Percentiles rank a stretch among this genome's conserved stretches.
These are phyloP conservation scores for Celastrina argiolus DNA, from an alignment of 2,888 invertebrate species.

Conservation along the genomic window DNA sequence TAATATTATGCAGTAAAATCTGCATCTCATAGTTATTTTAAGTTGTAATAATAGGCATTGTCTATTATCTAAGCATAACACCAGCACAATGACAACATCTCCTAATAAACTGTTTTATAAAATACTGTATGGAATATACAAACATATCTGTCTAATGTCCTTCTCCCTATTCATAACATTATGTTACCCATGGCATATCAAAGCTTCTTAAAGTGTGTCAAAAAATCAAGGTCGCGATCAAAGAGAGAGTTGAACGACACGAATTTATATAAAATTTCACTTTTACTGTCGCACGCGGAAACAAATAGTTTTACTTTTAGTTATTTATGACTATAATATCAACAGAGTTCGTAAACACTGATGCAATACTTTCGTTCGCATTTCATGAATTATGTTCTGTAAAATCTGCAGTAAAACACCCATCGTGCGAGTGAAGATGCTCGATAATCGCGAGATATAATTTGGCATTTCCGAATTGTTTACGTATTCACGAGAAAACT, in stretches of 20 bases:
- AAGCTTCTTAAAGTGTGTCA: slow-evolving; percentile 34
- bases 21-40: too few species aligned
- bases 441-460: background rate
- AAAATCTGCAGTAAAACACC: background rate
- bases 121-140: too few species aligned
- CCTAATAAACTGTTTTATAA: too few species aligned
- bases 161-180: background rate
- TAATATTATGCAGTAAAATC: too few species aligned
- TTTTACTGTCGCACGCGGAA: slow-evolving; percentile 29
- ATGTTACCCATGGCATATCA: background rate
- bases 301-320: slow-evolving; percentile 6
- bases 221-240: slow-evolving; percentile 39
- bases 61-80: too few species aligned
- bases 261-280: slow-evolving; percentile 34
- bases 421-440: background rate
- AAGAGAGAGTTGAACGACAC: slow-evolving; percentile 36
- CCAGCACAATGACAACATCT: too few species aligned
- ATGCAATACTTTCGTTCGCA: background rate
- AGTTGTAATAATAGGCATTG: too few species aligned
- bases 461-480: slow-evolving; percentile 5
- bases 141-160: background rate
- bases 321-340: background rate
- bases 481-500: slow-evolving; percentile 6
- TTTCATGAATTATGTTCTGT: background rate
- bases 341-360: background rate